Evolutionary conservation across 2,797 vertebrate genomes (phyloP).

Genomic region (Neomorphus geoffroyi): DNA sequence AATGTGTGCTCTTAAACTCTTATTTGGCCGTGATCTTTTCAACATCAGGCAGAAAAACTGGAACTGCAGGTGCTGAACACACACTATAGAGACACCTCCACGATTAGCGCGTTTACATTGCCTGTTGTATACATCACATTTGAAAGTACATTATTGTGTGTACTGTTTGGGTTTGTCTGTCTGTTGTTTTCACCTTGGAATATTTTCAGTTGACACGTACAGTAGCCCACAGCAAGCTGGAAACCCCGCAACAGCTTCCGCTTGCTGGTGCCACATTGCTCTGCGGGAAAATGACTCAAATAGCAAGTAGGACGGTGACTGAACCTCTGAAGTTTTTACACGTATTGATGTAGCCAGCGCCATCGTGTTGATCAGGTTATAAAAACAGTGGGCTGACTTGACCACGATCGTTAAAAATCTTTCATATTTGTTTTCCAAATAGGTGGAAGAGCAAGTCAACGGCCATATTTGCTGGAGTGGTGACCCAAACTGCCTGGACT

Average conservation of each 20-base stretch:
- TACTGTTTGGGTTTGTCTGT: background rate
- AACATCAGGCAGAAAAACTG: background rate
- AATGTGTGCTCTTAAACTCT: background rate
- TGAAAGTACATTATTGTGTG: background rate
- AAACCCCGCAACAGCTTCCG: background rate
- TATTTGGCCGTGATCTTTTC: background rate
- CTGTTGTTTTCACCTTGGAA: background rate
- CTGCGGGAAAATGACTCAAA: background rate
- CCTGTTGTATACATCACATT: background rate
- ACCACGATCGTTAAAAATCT: background rate
- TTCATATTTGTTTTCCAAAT: conserved; percentile 46
- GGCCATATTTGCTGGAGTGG: conserved; percentile 72
- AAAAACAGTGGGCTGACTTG: background rate
- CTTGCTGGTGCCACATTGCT: background rate
- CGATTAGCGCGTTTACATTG: background rate
- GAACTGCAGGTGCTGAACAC: background rate
- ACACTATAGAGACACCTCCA: background rate
- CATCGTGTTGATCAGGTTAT: background rate
- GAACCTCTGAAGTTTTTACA: background rate
- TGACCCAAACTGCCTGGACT: conserved; percentile 70
- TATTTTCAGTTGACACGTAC: background rate
- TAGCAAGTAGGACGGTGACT: background rate
- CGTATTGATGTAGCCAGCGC: background rate
- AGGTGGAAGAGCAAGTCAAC: conserved; percentile 70
- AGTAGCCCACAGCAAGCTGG: background rate